These are phyloP conservation scores for Chiloscyllium punctatum DNA, from an alignment of 2,797 vertebrate genomes.

Conservation along the genomic window DNA sequence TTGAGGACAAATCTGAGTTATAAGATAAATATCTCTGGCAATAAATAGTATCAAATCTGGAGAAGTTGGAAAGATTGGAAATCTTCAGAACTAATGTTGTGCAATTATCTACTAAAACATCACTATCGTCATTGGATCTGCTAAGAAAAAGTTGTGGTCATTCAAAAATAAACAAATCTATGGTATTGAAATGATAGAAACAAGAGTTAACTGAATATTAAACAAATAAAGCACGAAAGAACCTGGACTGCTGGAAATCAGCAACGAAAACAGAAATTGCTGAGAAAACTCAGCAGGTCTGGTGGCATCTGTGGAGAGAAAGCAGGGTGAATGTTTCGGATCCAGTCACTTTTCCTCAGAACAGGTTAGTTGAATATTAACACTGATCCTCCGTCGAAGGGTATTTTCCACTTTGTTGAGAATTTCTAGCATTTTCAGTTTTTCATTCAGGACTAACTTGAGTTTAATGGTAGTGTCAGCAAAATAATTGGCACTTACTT, in stretches of 20 bases:
- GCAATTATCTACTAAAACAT: not conserved
- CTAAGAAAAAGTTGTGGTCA: not conserved
- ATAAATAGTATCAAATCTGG: not conserved
- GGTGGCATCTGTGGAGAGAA: no score
- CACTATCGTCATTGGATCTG: not conserved
- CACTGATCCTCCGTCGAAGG: not conserved
- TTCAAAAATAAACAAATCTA: not conserved
- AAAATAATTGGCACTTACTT: not conserved
- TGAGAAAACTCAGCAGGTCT: no score
- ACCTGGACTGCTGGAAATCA: no score
- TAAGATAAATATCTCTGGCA: not conserved
- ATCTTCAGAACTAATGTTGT: not conserved
- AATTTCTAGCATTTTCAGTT: not conserved
- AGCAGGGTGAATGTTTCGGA: no score
- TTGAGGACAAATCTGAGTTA: not conserved
- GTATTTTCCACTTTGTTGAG: not conserved
- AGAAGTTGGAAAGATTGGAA: not conserved
- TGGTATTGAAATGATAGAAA: not conserved
- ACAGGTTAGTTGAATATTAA: not conserved
- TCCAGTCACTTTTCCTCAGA: no score
- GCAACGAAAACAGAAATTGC: no score
- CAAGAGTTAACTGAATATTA: not conserved
- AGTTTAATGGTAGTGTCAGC: not conserved
- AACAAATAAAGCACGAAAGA: not conserved
- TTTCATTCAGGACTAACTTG: not conserved